These are phyloP conservation scores for Cisticola juncidis DNA, from an alignment of 2,113 vertebrate species.

Conservation along the genomic window DNA sequence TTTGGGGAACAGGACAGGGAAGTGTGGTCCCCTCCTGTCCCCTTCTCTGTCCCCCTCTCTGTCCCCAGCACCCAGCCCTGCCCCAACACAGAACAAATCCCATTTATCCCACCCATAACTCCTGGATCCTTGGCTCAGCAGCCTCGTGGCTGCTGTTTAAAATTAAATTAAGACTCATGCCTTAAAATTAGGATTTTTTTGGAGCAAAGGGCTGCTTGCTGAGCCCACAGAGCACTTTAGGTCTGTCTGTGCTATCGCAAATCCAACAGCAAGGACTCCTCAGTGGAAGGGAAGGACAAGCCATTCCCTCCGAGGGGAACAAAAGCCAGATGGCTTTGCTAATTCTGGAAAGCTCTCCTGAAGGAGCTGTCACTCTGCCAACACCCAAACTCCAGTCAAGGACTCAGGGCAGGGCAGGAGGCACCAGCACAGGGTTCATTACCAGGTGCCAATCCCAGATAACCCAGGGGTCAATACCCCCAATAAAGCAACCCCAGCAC, in stretches of 20 bases:
- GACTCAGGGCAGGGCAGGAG: neutral
- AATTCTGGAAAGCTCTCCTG: conserved; percentile 20
- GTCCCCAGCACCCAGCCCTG: neutral
- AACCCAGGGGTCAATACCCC: neutral
- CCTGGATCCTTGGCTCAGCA: neutral
- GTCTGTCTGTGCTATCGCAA: rapidly evolving
- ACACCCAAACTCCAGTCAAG: neutral
- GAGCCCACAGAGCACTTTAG: rapidly evolving
- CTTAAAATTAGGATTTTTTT: neutral
- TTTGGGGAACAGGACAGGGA: rapidly evolving
- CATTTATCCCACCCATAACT: neutral
- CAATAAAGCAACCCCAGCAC: neutral
- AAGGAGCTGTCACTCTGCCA: neutral
- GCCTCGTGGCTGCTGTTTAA: neutral
- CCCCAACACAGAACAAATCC: rapidly evolving
- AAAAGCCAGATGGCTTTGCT: conserved; percentile 57
- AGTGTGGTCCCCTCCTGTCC: neutral
- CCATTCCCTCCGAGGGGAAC: neutral
- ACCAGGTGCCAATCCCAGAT: neutral
- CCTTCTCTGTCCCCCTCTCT: neutral
- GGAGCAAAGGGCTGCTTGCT: neutral
- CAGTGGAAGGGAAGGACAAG: neutral
- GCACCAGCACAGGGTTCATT: neutral
- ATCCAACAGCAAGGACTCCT: neutral
- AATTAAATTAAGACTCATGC: neutral